Evolutionary conservation across 1,140 invertebrate species (phyloP), one percentile per base, ranked within the genome.

Genomic region (Neuroterus valhalla): DNA sequence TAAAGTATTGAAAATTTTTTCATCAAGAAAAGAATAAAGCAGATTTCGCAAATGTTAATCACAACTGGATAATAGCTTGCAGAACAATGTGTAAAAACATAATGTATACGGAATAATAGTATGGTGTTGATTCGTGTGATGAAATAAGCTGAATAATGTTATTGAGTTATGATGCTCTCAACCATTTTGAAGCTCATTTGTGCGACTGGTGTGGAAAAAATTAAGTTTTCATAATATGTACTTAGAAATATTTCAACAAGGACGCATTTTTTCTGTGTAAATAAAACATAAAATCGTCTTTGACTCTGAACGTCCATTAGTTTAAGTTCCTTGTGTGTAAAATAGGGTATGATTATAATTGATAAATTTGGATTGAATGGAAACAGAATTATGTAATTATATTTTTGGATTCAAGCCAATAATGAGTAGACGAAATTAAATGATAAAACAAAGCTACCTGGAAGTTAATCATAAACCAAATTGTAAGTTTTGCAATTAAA

Each of bases 51-150:
- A 14, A 26, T 68, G 66, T 68, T 68, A 68, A 68, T 68, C 66
- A 68, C 43, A 69, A 69, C 48, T 69, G 68, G 42, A 69, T 19
- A 46, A 75, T 55, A 70, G 68, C 67, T 70, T 70, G 74, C 45
- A n/a, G 44, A 45, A 43, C 21, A 67, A 62, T 31, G 55, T 6
- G 8, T 62, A 31, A 62, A 6, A 62, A 31, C 31, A 38, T 38
- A 62, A 62, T 62, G 21, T 62, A 26, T 26, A n/a, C n/a, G 26
- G 31, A 62, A 31, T 55, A 26, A 23, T 3, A 23, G 31, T 38
- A 38, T 38, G 26, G 15, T 38, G 31, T n/a, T 31, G 15, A 62
- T 62, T 62, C 11, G 23, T 62, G 55, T 62, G n/a, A 31, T 62
- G 14, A 62, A 31, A 31, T n/a, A 62, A 62, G 23, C 52, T 55